phyloP scores from a whole-genome alignment of 2,113 vertebrate genomes.

The Girardinichthys multiradiatus region DNA sequence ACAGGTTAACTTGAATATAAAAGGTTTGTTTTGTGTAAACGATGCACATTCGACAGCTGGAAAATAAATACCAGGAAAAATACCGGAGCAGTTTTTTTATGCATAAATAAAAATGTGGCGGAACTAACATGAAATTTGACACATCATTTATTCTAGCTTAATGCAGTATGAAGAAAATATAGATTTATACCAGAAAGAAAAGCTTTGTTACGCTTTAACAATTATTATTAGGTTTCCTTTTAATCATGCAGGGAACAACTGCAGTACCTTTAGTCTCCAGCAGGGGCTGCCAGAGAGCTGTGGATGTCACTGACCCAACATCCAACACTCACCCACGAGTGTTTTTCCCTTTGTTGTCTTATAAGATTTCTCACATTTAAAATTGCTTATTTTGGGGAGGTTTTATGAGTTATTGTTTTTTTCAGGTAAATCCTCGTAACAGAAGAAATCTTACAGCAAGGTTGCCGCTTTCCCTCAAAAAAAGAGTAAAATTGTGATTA shows the following conservation, averaged over 20 bases:
- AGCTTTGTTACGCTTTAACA: neutral
- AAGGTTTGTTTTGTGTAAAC: too few species aligned
- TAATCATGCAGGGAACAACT: neutral
- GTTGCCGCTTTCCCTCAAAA: neutral
- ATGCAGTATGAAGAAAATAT: too few species aligned
- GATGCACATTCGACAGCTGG: too few species aligned
- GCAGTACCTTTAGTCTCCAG: conserved; percentile 48
- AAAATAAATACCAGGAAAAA: too few species aligned
- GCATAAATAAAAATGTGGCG: too few species aligned
- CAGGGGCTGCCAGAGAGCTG: conserved; percentile 60
- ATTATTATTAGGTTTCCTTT: neutral
- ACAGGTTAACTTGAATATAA: too few species aligned
- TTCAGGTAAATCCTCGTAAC: neutral
- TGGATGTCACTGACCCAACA: neutral
- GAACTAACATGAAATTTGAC: too few species aligned
- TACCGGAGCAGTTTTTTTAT: too few species aligned
- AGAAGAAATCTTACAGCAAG: neutral
- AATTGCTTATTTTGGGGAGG: neutral
- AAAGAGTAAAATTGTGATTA: neutral
- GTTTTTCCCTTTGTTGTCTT: neutral
- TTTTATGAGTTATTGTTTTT: neutral
- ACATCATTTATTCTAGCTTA: too few species aligned
- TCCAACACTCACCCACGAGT: neutral
- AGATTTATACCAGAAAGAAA: neutral
- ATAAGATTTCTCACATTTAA: neutral